phyloP scores from a whole-genome alignment of 2,797 vertebrate species.

The Borostomias antarcticus region DNA sequence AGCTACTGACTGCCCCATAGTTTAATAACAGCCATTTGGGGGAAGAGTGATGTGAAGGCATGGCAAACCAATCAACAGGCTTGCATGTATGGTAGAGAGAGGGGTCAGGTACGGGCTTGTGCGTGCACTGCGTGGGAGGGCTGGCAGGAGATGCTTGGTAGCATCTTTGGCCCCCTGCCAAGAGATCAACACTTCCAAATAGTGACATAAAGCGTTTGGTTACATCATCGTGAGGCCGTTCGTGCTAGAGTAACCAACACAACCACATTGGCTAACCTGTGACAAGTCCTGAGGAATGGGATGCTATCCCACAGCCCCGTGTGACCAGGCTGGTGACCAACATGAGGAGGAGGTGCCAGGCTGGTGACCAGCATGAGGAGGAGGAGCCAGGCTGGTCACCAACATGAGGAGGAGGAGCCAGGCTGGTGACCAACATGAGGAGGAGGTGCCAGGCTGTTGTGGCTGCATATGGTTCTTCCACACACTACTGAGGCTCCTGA shows the following conservation, averaged over 20 bases:
- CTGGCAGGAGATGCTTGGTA: too few species aligned
- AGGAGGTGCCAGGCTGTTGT: too few species aligned
- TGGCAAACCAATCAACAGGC: conserved; percentile 53
- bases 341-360: too few species aligned
- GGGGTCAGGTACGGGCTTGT: neutral
- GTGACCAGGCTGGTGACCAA: too few species aligned
- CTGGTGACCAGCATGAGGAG: too few species aligned
- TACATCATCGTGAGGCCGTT: neutral
- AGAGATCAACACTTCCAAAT: neutral
- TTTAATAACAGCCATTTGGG: conserved; percentile 43
- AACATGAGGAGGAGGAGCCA: too few species aligned
- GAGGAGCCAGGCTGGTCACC: too few species aligned
- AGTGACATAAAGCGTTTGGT: neutral
- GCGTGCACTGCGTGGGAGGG: neutral
- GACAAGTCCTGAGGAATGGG: neutral
- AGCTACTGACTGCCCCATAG: conserved; percentile 24
- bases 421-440: too few species aligned
- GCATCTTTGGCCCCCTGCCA: neutral
- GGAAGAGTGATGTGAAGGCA: conserved; percentile 32
- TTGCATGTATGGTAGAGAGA: conserved; percentile 32
- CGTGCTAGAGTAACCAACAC: neutral
- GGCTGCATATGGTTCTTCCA: too few species aligned
- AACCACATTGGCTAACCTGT: neutral
- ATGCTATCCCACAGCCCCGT: too few species aligned
- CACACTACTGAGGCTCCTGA: too few species aligned